Percentiles rank a stretch among this genome's conserved stretches.
Evolutionary conservation across 2,113 vertebrate species (phyloP).

Genomic region (Malurus melanocephalus): DNA sequence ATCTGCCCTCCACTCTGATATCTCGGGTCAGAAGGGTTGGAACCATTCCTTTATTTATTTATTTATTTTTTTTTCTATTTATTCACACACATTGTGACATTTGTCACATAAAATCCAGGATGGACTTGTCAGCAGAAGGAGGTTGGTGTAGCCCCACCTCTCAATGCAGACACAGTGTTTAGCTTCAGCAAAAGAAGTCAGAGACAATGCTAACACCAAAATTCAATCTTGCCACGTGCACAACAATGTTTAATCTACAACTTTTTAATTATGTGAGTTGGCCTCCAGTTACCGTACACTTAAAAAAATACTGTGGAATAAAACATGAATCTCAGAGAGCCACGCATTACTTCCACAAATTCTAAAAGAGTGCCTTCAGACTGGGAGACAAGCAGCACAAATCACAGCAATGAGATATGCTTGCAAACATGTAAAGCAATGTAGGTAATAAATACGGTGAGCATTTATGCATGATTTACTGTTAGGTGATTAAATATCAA

Average conservation of each 20-base stretch:
- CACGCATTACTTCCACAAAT: neutral
- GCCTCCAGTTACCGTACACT: neutral
- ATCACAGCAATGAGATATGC: neutral
- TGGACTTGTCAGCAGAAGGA: neutral
- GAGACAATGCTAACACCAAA: neutral
- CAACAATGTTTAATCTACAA: neutral
- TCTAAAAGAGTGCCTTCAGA: neutral
- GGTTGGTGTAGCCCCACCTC: neutral
- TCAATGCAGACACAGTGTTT: rapidly evolving
- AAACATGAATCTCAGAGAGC: neutral
- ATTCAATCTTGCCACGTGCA: neutral
- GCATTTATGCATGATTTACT: neutral
- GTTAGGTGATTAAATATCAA: neutral
- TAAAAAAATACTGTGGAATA: neutral
- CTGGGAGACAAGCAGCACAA: neutral
- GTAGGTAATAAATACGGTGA: neutral
- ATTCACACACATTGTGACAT: neutral
- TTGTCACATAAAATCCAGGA: neutral
- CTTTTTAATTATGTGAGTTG: neutral
- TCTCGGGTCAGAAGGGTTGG: neutral
- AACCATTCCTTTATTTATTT: neutral
- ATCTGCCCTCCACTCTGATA: neutral
- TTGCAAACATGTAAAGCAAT: neutral
- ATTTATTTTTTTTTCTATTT: neutral
- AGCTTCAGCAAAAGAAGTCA: neutral